Conservation (phyloP, 23 tunicate species). For the Phallusia fumigata region DNA sequence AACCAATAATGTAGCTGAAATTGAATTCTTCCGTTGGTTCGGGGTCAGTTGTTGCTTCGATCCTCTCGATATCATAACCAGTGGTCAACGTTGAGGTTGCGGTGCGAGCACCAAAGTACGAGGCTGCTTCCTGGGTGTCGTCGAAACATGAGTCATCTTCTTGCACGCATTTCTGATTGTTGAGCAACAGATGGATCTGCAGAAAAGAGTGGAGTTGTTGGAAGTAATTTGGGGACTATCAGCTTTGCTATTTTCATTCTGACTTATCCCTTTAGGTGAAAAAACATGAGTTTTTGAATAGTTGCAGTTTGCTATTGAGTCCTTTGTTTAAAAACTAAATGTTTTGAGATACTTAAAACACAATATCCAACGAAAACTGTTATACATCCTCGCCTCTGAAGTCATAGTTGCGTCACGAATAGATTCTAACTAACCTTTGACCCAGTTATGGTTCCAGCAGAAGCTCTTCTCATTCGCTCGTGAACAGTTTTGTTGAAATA, state of each 20-base stretch:
- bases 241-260: no score
- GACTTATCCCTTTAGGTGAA: no score
- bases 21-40: no score
- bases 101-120: conserved; percentile 30
- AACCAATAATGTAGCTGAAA: conserved; percentile 19
- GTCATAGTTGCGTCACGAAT: no score
- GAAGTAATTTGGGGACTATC: conserved; percentile 15
- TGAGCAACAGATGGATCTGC: conserved; percentile 44
- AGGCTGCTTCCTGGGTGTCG: conserved; percentile 35
- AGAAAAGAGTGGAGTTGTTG: background rate
- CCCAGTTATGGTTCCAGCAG: background rate
- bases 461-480: background rate
- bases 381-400: no score
- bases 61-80: background rate
- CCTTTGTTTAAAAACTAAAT: no score
- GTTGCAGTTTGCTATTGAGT: no score
- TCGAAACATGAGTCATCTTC: conserved; percentile 22
- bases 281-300: no score
- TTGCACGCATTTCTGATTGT: conserved; percentile 65
- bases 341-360: no score
- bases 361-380: no score
- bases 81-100: conserved; percentile 19
- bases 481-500: background rate
- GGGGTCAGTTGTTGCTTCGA: background rate
- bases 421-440: background rate